A percentile compares a stretch with the other conserved stretches of the same genome.
Conservation (phyloP, 1,140 invertebrate species). For the Coenobita brevimanus region DNA sequence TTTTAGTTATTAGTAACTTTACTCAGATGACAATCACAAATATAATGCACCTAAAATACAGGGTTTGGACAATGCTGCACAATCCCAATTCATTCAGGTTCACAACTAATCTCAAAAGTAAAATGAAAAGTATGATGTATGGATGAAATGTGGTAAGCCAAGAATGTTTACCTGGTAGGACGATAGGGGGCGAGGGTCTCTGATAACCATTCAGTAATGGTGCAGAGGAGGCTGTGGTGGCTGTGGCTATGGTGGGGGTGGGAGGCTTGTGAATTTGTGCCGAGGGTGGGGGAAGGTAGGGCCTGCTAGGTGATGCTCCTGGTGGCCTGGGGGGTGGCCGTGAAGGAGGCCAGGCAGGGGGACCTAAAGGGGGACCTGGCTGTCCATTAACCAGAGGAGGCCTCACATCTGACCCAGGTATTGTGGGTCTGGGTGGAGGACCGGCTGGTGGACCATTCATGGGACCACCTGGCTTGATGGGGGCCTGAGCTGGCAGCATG, state of each 20-base stretch:
- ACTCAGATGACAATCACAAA: too few species aligned
- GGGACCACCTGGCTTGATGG: slow-evolving; percentile 30
- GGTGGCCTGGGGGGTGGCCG: too few species aligned
- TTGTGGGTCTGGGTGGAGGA: neutral
- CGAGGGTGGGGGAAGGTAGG: neutral
- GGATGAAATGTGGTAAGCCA: too few species aligned
- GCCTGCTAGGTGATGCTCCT: neutral
- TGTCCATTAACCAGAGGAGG: slow-evolving; percentile 40
- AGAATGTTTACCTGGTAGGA: slow-evolving; percentile 41
- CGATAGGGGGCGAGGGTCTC: slow-evolving; percentile 23
- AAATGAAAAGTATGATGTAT: too few species aligned
- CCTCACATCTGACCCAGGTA: neutral
- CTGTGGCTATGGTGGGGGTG: neutral
- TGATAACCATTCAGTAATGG: slow-evolving; percentile 41
- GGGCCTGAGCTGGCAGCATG: neutral
- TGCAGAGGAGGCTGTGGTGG: neutral
- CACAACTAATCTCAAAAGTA: too few species aligned
- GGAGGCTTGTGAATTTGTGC: neutral
- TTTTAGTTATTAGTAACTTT: too few species aligned
- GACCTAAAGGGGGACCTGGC: neutral
- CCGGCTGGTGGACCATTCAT: slow-evolving; percentile 52
- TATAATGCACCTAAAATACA: too few species aligned
- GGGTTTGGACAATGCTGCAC: too few species aligned
- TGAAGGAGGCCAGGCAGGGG: neutral
- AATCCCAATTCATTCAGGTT: too few species aligned